Conservation (phyloP, 2,113 vertebrate genomes). For the Mormyrus lacerda region DNA sequence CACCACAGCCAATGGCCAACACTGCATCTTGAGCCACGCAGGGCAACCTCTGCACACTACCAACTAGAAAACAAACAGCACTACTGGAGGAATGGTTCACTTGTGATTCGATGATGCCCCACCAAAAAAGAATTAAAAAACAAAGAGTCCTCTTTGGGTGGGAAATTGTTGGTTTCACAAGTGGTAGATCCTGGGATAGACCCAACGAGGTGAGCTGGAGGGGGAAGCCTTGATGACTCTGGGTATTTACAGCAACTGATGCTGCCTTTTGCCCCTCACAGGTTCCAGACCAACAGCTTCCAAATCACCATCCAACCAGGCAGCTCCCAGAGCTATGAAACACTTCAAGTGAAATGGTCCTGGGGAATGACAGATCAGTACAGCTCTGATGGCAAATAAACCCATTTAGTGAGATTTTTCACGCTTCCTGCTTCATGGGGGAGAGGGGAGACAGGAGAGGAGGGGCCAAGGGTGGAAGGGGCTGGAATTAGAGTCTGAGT, state of each 20-base stretch:
- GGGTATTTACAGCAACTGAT: conserved; percentile 36
- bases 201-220: background rate
- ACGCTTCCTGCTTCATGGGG: conserved; percentile 67
- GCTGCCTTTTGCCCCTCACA: conserved; percentile 33
- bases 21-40: conserved; percentile 58
- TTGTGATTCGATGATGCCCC: background rate
- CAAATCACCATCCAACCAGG: conserved; percentile 39
- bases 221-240: conserved; percentile 6
- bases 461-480: conserved; percentile 46
- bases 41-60: background rate
- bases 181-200: background rate
- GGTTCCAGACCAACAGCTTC: conserved; percentile 42
- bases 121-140: background rate
- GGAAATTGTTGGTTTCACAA: background rate
- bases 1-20: conserved; percentile 63
- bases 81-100: background rate
- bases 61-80: background rate
- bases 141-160: background rate
- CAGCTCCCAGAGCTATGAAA: conserved; percentile 70
- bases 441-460: conserved; percentile 25
- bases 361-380: conserved; percentile 62
- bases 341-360: conserved; percentile 61
- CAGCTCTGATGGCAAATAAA: conserved; percentile 69
- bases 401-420: conserved; percentile 72
- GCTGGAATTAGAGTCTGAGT: conserved; percentile 48